A percentile compares a stretch with the other conserved stretches of the same genome.
These are phyloP conservation scores for Cettia cetti DNA, from an alignment of 2,113 vertebrate genomes.

Conservation along the genomic window DNA sequence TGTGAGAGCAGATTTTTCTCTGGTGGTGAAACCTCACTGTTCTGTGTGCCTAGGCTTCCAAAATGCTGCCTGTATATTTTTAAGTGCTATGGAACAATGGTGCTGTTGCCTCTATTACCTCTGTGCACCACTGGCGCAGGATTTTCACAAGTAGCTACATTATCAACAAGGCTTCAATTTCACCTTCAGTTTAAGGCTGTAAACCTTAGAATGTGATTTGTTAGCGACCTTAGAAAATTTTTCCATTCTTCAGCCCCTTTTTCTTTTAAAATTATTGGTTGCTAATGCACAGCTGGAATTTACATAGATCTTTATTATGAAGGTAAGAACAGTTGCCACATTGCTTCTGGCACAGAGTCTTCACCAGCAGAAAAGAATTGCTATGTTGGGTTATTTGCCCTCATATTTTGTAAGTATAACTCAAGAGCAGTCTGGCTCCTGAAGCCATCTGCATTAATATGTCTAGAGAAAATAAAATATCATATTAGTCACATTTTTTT, in stretches of 20 bases:
- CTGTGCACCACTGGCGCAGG: background rate
- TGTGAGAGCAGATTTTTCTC: background rate
- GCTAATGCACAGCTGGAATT: background rate
- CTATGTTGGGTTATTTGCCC: background rate
- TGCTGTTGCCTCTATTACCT: background rate
- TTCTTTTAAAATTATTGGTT: background rate
- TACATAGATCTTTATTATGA: background rate
- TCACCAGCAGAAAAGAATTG: background rate
- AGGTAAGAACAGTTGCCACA: background rate
- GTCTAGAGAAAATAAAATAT: background rate
- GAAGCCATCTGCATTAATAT: background rate
- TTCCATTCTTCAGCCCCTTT: background rate
- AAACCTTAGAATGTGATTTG: background rate
- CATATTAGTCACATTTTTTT: background rate
- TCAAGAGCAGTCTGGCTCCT: background rate
- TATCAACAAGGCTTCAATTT: background rate
- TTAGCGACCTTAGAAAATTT: background rate
- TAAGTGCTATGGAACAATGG: background rate
- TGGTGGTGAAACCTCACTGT: background rate
- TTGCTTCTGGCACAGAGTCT: background rate
- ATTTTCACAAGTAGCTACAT: background rate
- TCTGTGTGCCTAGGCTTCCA: background rate
- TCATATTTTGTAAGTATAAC: slow-evolving; percentile 16
- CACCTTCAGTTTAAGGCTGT: background rate
- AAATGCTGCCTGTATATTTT: background rate